Conservation (phyloP, 2,113 vertebrate genomes). For the Motacilla tschutschensis region DNA sequence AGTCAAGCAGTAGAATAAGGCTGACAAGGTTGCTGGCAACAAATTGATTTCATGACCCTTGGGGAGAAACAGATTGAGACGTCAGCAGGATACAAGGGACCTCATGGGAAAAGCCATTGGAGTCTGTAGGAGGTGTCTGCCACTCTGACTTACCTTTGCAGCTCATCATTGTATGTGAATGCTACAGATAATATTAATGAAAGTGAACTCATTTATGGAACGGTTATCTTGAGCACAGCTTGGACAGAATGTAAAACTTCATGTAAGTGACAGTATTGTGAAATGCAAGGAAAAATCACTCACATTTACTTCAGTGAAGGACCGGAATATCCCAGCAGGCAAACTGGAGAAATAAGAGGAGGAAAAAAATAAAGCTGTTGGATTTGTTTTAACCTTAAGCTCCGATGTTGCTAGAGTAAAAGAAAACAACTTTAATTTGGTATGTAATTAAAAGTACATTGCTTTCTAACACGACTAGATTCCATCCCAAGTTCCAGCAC, state of each 20-base stretch:
- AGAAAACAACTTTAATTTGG: not conserved
- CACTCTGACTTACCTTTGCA: not conserved
- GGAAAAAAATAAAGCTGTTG: not conserved
- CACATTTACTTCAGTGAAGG: not conserved
- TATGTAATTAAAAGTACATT: not conserved
- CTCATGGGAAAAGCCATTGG: not conserved
- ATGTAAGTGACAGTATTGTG: not conserved
- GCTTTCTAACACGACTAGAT: not conserved
- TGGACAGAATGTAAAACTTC: constrained; percentile 28
- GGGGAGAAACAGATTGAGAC: constrained; percentile 54
- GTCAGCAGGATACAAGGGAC: constrained; percentile 40
- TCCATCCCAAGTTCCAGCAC: not conserved
- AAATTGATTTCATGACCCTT: constrained; percentile 63
- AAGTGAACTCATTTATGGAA: constrained; percentile 46
- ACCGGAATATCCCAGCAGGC: not conserved
- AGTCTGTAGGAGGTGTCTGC: constrained; percentile 23
- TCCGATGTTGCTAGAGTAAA: not conserved
- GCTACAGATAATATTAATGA: constrained; percentile 19
- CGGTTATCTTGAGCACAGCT: constrained; percentile 21
- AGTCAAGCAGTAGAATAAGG: constrained; percentile 44
- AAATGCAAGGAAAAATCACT: constrained; percentile 15
- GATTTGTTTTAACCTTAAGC: not conserved
- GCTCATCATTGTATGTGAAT: not conserved
- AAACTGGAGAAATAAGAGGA: not conserved
- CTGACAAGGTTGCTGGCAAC: constrained; percentile 34